A percentile compares a stretch with the other conserved stretches of the same genome.
Conservation (phyloP, 2,888 invertebrate genomes). For the Sthenelais limicola region DNA sequence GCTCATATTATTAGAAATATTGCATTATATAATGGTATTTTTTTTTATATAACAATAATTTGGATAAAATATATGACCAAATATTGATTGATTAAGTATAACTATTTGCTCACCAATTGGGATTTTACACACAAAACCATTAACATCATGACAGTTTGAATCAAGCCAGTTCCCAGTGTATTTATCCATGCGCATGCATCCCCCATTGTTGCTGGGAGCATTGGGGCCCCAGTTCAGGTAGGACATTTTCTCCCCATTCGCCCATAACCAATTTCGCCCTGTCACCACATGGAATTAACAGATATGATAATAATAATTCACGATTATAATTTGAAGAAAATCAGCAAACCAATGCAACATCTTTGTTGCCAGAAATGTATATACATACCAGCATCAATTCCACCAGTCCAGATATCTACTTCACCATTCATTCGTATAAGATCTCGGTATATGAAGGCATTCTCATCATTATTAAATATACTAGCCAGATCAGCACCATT, state of each 20-base stretch:
- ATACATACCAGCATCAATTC: not conserved
- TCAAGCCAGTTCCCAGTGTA: not conserved
- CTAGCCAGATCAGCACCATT: not conserved
- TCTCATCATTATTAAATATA: not conserved
- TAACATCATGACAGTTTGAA: not conserved
- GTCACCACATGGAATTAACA: not conserved
- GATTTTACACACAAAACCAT: not conserved
- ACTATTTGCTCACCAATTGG: conserved; percentile 2
- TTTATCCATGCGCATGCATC: not conserved
- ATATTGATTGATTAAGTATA: too few species aligned
- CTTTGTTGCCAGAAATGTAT: too few species aligned
- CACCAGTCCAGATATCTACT: not conserved
- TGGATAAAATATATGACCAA: too few species aligned
- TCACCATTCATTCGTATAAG: not conserved
- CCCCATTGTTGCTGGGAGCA: not conserved
- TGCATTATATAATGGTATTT: too few species aligned
- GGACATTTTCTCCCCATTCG: not conserved
- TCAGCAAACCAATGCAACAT: too few species aligned
- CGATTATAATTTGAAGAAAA: too few species aligned
- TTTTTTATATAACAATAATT: too few species aligned
- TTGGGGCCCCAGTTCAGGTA: not conserved
- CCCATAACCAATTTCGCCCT: conserved; percentile 4
- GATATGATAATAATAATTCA: too few species aligned
- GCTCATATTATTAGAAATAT: too few species aligned
- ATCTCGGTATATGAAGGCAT: not conserved